Evolutionary conservation across 1,140 invertebrate genomes (phyloP).

Genomic region (Micrasema longulum): DNA sequence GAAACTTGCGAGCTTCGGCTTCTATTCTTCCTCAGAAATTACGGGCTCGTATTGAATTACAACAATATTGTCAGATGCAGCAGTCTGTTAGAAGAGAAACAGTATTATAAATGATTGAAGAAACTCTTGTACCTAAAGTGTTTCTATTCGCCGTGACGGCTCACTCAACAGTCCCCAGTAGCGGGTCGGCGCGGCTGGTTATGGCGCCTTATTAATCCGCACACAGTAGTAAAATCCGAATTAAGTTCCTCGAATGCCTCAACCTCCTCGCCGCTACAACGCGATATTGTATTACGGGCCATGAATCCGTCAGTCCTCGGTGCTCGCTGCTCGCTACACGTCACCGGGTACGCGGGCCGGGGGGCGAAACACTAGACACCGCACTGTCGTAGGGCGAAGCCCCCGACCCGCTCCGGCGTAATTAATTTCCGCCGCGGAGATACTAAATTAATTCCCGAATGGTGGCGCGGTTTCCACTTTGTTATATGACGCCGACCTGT

Average conservation of each 20-base stretch:
- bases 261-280: neutral
- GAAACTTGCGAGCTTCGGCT: too few species aligned
- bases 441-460: constrained; percentile 50
- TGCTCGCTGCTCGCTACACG: too few species aligned
- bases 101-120: too few species aligned
- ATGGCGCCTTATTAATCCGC: too few species aligned
- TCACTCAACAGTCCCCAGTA: too few species aligned
- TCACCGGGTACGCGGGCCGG: neutral
- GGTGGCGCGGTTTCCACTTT: constrained; percentile 45
- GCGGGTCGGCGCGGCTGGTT: neutral
- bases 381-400: neutral
- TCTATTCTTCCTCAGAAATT: too few species aligned
- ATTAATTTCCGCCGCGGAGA: constrained; percentile 51
- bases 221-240: constrained; percentile 13
- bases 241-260: constrained; percentile 16
- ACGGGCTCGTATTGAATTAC: too few species aligned
- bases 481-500: constrained; percentile 49
- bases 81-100: too few species aligned
- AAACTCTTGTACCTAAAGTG: too few species aligned
- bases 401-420: constrained; percentile 25
- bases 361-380: neutral
- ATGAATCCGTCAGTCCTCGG: too few species aligned
- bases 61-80: too few species aligned
- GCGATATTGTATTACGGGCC: neutral
- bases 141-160: too few species aligned